Percentiles rank a stretch among this genome's conserved stretches.
Evolutionary conservation across 2,888 invertebrate genomes (phyloP).

Genomic region (Drosophila setosimentum): DNA sequence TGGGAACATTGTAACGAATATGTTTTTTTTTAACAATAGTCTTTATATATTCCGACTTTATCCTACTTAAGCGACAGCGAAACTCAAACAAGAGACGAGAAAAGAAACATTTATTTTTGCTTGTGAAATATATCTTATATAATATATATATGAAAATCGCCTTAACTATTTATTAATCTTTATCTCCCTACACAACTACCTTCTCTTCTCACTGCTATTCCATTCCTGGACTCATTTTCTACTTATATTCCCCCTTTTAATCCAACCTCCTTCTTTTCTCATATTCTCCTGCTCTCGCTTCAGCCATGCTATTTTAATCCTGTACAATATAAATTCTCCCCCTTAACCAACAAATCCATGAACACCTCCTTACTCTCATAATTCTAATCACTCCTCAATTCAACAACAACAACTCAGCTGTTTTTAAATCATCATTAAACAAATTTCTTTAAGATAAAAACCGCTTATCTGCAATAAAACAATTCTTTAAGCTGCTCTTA

Average conservation of each 20-base stretch:
- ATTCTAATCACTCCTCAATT: neutral
- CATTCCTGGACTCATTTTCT: too few relatives aligned
- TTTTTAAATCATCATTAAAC: neutral
- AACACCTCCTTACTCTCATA: neutral
- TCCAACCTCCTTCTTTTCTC: neutral
- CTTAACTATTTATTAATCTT: neutral
- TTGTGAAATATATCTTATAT: too few relatives aligned
- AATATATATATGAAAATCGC: neutral
- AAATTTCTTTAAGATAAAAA: neutral
- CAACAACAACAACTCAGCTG: neutral
- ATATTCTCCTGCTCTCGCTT: fast-evolving
- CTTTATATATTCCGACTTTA: neutral
- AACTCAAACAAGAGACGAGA: neutral
- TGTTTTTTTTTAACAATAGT: neutral
- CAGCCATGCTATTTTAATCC: neutral
- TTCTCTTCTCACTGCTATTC: too few relatives aligned
- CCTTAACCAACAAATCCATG: neutral
- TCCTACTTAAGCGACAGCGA: neutral
- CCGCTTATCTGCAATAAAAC: neutral
- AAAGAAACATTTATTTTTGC: too few relatives aligned
- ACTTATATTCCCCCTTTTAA: neutral
- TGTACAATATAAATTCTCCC: neutral
- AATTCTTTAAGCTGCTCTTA: neutral
- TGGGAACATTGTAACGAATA: neutral
- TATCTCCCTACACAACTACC: too few relatives aligned